phyloP scores from a whole-genome alignment of 2,888 invertebrate genomes.

The Phorcus lineatus region DNA sequence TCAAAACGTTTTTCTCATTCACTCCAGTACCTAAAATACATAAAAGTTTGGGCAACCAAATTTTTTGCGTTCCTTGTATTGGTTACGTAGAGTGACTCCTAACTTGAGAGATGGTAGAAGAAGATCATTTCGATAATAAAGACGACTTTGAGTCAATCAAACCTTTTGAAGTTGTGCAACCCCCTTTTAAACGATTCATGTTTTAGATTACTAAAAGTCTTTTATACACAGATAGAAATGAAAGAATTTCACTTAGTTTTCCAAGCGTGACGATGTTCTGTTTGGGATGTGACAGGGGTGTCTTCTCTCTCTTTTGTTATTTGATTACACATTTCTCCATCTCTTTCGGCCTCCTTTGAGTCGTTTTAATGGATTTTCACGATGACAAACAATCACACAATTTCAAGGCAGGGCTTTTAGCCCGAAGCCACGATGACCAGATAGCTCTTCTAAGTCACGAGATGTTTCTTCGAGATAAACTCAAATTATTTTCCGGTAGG shows the following conservation, averaged over 20 bases:
- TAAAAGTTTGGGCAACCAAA: too few species aligned
- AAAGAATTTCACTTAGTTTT: not conserved
- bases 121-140: too few species aligned
- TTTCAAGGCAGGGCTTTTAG: slow-evolving; percentile 3
- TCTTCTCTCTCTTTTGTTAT: not conserved
- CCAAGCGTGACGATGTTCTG: not conserved
- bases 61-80: too few species aligned
- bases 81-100: too few species aligned
- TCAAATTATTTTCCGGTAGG: slow-evolving; percentile 2
- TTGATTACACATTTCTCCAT: not conserved
- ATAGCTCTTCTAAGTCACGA: not conserved
- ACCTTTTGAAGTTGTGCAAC: not conserved
- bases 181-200: too few species aligned
- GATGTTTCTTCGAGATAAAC: not conserved
- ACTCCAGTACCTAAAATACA: too few species aligned
- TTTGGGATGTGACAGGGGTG: not conserved
- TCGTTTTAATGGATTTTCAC: slow-evolving; percentile 6
- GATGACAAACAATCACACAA: not conserved
- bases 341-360: slow-evolving; percentile 2
- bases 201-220: too few species aligned
- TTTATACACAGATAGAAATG: not conserved
- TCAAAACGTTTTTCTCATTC: too few species aligned
- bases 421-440: not conserved
- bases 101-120: too few species aligned
- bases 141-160: not conserved